A percentile compares a stretch with the other conserved stretches of the same genome.
Conservation (phyloP, 2,113 vertebrate genomes). For the Pelecanoides urinatrix region DNA sequence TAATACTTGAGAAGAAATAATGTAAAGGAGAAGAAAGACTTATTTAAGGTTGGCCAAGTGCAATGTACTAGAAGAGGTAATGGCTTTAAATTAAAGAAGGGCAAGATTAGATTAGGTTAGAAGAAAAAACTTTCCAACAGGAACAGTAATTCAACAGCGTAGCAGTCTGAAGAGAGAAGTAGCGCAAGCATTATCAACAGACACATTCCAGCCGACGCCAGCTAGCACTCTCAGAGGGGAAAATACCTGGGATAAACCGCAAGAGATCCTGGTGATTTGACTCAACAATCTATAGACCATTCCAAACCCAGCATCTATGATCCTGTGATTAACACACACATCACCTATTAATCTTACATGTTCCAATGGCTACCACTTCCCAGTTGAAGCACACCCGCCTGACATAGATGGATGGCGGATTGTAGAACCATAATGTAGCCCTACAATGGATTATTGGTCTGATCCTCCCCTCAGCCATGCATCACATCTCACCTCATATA, state of each 20-base stretch:
- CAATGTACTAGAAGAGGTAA: conserved; percentile 34
- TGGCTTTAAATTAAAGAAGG: conserved; percentile 57
- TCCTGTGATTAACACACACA: conserved; percentile 35
- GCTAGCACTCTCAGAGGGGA: neutral
- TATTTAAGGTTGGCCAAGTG: conserved; percentile 40
- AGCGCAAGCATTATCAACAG: neutral
- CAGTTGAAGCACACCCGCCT: neutral
- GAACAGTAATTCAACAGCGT: neutral
- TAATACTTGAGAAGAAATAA: conserved; percentile 51
- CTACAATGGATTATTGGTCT: conserved; percentile 25
- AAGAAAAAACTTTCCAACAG: conserved; percentile 30
- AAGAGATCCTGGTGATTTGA: neutral
- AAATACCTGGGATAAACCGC: conserved; percentile 13
- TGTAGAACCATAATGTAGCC: conserved; percentile 3
- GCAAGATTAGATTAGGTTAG: conserved; percentile 41
- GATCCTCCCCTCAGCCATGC: conserved; percentile 39
- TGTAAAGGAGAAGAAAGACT: conserved; percentile 32
- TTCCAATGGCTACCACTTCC: conserved; percentile 27
- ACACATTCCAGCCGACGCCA: neutral
- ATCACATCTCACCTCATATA: conserved; percentile 54
- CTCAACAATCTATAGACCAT: neutral
- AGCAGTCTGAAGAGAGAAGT: neutral
- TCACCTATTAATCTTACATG: conserved; percentile 54
- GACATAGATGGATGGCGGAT: conserved; percentile 24
- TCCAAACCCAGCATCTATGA: conserved; percentile 26